Base-by-base conservation (phyloP, 2,888 invertebrate species). In the Cyclophora albipunctata region DNA sequence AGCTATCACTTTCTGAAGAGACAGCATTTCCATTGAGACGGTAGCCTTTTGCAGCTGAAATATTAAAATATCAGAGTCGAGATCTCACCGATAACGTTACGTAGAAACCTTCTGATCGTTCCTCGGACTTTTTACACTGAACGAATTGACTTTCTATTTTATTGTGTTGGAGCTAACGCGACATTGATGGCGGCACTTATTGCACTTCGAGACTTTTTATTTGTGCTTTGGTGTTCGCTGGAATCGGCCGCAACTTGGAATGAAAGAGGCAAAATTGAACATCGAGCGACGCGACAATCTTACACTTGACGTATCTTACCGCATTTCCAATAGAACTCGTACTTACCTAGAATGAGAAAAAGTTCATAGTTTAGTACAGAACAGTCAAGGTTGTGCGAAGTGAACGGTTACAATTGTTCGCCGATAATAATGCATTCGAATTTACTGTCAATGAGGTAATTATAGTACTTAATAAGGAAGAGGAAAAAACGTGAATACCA, bases 151-250 rank as follows among this genome's bases (percentile, higher is more conserved):
- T 82, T 84, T 84, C 84, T 84, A 84, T 85, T 85, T 86, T 84
- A 85, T 85, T 84, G 82, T 84, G 75, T 78, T 72, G 79, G 73
- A 73, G 69, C 75, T 84, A 86, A 85, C 81, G 75, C 81, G 85
- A 81, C 84, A 76, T 79, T 83, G 83, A 84, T 80, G 81, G 79
- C 74, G 72, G 75, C 83, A 81, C 81, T 86, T 86, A 86, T 86
- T 86, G 86, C 82, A 80, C 78, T 74, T 67, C 65, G 65, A 62
- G 68, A 70, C 75, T 79, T 81, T 83, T 80, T 81, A 75, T 73
- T 76, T 71, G 71, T 67, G 57, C 58, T 53, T 64, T 4, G 54
- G 60, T 58, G 58, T 60, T 63, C 63, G 64, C 56, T 65, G 69
- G 68, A 72, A 79, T 75, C 75, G 77, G 60, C 67, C 67, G 65